Percentiles rank a stretch among this genome's conserved stretches.
Evolutionary conservation across 2,113 vertebrate species (phyloP).

Genomic region (Sturnira hondurensis): DNA sequence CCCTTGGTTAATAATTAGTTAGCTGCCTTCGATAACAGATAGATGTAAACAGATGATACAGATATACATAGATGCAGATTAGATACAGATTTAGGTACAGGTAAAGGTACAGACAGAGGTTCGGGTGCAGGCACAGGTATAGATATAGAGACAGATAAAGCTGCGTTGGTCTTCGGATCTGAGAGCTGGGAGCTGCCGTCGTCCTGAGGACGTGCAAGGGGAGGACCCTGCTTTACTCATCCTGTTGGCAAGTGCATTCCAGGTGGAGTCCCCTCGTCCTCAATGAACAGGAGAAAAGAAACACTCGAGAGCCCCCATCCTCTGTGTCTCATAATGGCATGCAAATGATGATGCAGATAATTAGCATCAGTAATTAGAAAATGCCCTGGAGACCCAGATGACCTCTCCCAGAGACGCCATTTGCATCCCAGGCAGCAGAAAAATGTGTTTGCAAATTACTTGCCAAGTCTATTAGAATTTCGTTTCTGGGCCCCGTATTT

Average conservation of each 20-base stretch:
- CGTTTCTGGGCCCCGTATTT: conserved; percentile 21
- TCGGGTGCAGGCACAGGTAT: no score
- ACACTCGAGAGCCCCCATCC: neutral
- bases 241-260: neutral
- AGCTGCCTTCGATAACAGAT: no score
- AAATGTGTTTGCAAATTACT: conserved; percentile 35
- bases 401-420: conserved; percentile 19
- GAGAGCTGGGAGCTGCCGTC: neutral
- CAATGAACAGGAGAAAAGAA: neutral
- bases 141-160: neutral
- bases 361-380: conserved; percentile 63
- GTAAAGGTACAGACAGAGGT: no score
- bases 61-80: neutral
- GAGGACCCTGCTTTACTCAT: no score
- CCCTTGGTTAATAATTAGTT: no score
- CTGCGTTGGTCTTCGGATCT: neutral
- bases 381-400: neutral
- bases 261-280: neutral
- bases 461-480: conserved; percentile 42
- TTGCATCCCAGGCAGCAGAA: neutral
- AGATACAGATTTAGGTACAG: neutral
- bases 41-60: neutral
- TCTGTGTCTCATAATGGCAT: neutral
- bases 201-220: neutral
- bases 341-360: conserved; percentile 39